A percentile compares a stretch with the other conserved stretches of the same genome.
Conservation (phyloP, 2,888 invertebrate genomes). For the Orchesellides sinensis region DNA sequence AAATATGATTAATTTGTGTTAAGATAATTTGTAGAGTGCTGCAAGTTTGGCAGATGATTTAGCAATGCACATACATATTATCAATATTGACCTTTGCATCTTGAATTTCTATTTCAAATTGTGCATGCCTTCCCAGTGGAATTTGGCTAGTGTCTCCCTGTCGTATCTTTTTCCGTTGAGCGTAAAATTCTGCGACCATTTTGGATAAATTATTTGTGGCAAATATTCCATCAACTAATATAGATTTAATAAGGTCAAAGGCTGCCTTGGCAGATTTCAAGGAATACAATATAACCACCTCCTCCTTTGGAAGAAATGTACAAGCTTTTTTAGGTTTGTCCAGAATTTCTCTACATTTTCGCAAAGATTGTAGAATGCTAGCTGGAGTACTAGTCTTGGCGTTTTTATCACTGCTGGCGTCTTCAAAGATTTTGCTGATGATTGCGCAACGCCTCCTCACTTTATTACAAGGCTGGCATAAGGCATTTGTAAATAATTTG, state of each 20-base stretch:
- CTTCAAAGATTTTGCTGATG: constrained; percentile 11
- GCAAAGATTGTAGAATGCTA: not conserved
- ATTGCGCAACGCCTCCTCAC: not conserved
- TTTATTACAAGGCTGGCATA: not conserved
- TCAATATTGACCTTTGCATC: constrained; percentile 22
- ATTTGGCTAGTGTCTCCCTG: not conserved
- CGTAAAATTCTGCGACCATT: not conserved
- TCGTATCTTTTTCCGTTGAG: constrained; percentile 5
- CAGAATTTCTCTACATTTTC: constrained; percentile 21
- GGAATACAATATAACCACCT: constrained; percentile 20
- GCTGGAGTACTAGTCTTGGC: not conserved
- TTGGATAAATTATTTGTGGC: not conserved
- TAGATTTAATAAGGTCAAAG: constrained; percentile 21
- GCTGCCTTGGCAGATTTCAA: constrained; percentile 31
- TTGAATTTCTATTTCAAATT: constrained; percentile 28
- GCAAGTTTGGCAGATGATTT: not conserved
- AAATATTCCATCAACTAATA: not conserved
- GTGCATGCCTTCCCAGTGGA: not conserved
- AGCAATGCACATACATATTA: constrained; percentile 39
- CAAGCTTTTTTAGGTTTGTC: not conserved
- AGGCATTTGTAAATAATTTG: not conserved
- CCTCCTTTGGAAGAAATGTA: constrained; percentile 38
- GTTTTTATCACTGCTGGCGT: not conserved
- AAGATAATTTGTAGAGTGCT: not conserved
- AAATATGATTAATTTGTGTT: not conserved